phyloP scores from a whole-genome alignment of 2,113 vertebrate species.

The Parus major region DNA sequence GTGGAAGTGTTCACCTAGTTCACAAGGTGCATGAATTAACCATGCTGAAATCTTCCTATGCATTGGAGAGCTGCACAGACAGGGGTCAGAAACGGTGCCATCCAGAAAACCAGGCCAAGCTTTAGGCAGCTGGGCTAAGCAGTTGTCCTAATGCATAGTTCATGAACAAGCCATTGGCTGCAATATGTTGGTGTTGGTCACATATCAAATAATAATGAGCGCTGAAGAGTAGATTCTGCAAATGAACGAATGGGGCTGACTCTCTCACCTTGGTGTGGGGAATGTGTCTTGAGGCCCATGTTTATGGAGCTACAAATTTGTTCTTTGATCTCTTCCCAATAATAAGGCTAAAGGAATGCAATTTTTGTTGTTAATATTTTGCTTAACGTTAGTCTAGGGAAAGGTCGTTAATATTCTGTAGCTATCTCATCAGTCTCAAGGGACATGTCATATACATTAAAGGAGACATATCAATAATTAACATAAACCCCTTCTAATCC shows the following conservation, averaged over 20 bases:
- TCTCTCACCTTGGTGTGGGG: not conserved
- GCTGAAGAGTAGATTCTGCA: not conserved
- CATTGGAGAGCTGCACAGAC: not conserved
- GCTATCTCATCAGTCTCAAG: not conserved
- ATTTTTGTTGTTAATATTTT: conserved; percentile 45
- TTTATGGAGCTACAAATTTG: conserved; percentile 35
- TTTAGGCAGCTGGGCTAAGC: not conserved
- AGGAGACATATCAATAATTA: conserved; percentile 31
- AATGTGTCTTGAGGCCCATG: not conserved
- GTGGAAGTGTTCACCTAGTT: not conserved
- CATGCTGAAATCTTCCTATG: not conserved
- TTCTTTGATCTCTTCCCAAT: conserved; percentile 40
- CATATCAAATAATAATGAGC: conserved; percentile 5
- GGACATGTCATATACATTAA: conserved; percentile 1
- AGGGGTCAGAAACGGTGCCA: not conserved
- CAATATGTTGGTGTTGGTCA: not conserved
- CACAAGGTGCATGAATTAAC: not conserved
- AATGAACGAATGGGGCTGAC: not conserved
- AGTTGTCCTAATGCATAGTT: not conserved
- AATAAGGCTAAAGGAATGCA: conserved; percentile 25
- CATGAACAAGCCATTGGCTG: not conserved
- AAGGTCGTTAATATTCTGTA: not conserved
- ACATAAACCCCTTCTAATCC: not conserved
- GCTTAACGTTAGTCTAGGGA: not conserved
- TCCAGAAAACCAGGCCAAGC: not conserved